Evolutionary conservation across 2,888 invertebrate species (phyloP).

Genomic region (Philereme transversata): DNA sequence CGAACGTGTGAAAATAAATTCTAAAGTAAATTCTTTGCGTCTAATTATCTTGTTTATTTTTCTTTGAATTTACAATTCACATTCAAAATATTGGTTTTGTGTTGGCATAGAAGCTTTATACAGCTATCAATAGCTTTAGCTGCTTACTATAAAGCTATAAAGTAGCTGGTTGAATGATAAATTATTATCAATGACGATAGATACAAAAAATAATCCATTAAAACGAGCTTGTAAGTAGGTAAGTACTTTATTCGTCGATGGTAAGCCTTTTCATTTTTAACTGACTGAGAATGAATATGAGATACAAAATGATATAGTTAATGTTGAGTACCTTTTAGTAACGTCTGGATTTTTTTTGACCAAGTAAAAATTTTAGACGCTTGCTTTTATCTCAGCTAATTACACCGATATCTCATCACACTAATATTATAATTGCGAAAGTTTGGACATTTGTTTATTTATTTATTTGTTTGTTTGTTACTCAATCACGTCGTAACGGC

Average conservation of each 20-base stretch:
- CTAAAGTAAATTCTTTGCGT: conserved; percentile 14
- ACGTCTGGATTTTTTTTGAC: no score
- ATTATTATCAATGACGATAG: neutral
- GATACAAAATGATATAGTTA: no score
- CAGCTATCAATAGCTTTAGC: conserved; percentile 25
- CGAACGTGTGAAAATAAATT: conserved; percentile 63
- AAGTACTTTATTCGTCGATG: neutral
- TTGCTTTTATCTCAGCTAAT: no score
- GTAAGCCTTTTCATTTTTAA: no score
- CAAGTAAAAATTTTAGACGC: no score
- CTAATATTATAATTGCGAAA: no score
- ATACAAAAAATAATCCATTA: neutral
- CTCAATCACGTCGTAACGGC: no score
- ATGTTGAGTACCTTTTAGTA: no score
- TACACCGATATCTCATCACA: no score
- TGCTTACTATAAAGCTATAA: conserved; percentile 5
- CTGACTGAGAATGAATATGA: no score
- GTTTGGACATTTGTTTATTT: no score
- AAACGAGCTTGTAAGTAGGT: neutral
- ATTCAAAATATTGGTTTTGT: conserved; percentile 22
- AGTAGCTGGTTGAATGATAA: conserved; percentile 3
- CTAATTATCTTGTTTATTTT: conserved; percentile 15
- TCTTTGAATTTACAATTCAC: conserved; percentile 9
- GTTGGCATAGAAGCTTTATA: conserved; percentile 15
- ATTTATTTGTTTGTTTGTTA: no score